Evolutionary conservation across 1,140 invertebrate species (phyloP), one percentile per base, ranked within the genome.

Genomic region (Hermatobates lingyangjiaoensis): DNA sequence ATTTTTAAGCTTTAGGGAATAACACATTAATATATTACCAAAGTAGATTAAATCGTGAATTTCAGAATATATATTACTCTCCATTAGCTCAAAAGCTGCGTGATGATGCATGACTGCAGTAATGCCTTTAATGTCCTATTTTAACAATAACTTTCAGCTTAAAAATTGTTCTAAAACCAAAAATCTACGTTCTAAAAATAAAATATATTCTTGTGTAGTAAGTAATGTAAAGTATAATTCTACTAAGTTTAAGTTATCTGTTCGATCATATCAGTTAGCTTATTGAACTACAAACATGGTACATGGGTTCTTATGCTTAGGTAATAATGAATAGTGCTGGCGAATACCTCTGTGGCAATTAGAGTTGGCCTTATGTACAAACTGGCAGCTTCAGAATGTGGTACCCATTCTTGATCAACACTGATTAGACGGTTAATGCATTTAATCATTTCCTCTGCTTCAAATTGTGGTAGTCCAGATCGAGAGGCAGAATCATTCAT

Each of bases 351-450:
- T 52, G 87, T 94, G 51, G 87, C 94, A 64, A 99, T 97, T 28
- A 96, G 69, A 1, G 95, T 96, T 38, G 96, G 96, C 60, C 96
- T 73, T 53, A 99, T 82, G 63, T 99, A 99, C 3, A 99, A 72
- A 61, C 91, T 93, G 60, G 85, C 83, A 4, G 80, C 72, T 60
- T 83, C 78, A 3, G 81, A 80, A 64, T 91, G 81, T 2, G 96
- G 96, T 4, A 98, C 89, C 95, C 94, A 99, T 67, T 96, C 90
- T 61, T 87, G 81, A 63, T 99, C 96, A 53, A 98, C 83, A 61
- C 77, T 75, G 45, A 99, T 72, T 39, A 98, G 72, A 59, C 89
- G 77, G 59, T 79, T 77, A 14, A 98, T 71, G 60, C 91, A 91
- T 64, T 85, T 78, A 15, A 95, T 76, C 53, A 98, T 69, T 65